Evolutionary conservation across 30 jellyfish, hydroid and myxozoan species (phyloP), one percentile per base, ranked within the genome.

Genomic region (Aurelia sp.): DNA sequence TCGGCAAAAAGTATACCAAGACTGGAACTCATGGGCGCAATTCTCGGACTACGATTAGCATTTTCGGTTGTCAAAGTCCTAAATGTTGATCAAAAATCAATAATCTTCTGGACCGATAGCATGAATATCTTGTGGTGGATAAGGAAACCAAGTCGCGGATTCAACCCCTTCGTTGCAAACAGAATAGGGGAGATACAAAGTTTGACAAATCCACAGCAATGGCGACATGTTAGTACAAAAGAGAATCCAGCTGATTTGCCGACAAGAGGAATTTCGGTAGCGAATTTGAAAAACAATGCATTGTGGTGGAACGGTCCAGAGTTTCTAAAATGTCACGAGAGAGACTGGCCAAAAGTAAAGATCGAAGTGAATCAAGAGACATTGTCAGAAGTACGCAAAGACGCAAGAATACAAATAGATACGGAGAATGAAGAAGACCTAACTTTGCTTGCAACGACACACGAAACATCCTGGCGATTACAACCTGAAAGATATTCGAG

Each of bases 121-220:
- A 78, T 62, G 81, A 78, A 61, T 16, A 72, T 61, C 16, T 60
- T 19, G 72, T 78, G 85, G 85, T 78, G 81, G 89, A 61, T 78
- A n/a, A 60, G 66, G 20, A 19, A n/a, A 22, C 81, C 27, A 11
- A 61, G 85, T 37, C 12, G 89, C 12, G 50, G 67, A 27, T 62
- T 78, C 27, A 78, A 60, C 11, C 80, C 89, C 30, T 78, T 78
- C 27, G 85, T 60, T 13, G 89, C 81, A 6, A 78, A 78, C 50
- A 15, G 89, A 8, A 37, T 78, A 6, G 67, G 81, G 13, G 67
- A 59, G 85, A 78, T 78, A 15, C 85, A 78, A 22, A 37, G 30
- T 30, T 16, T 11, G 6, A 78, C 81, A 47, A 59, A 31, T 20
- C 85, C 89, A 31, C 22, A 62, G 22, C 80, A 63, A 58, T 58